phyloP scores from a whole-genome alignment of 2,888 invertebrate genomes.

The Melinaea menophilus region DNA sequence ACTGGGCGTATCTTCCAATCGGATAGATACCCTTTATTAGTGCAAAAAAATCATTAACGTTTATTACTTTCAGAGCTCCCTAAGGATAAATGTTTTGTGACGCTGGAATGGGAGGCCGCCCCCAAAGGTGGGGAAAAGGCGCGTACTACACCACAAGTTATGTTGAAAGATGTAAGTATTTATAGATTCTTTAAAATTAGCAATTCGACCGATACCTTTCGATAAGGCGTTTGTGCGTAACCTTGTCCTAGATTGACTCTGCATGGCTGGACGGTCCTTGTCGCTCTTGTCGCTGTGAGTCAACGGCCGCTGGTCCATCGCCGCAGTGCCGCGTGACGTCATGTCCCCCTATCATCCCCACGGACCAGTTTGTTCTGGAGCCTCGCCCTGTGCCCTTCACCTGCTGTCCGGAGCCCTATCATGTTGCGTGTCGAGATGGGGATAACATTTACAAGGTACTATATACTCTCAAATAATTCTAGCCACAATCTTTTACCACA shows the following conservation, averaged over 20 bases:
- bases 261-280: constrained; percentile 86
- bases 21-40: too few relatives aligned
- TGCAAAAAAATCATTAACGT: not conserved
- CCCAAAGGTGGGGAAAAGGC: constrained; percentile 75
- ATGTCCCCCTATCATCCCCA: constrained; percentile 70
- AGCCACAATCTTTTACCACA: constrained; percentile 11
- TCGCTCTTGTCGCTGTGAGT: constrained; percentile 79
- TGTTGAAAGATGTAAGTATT: constrained; percentile 73
- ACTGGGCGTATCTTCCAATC: not conserved
- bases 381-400: constrained; percentile 72
- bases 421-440: constrained; percentile 78
- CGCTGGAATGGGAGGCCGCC: constrained; percentile 73
- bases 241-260: constrained; percentile 68
- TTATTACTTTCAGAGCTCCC: constrained; percentile 72
- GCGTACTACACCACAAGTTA: constrained; percentile 62
- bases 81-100: constrained; percentile 81
- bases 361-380: constrained; percentile 76
- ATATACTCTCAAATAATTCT: not conserved
- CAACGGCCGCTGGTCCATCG: constrained; percentile 33
- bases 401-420: constrained; percentile 80
- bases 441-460: constrained; percentile 67
- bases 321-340: constrained; percentile 70
- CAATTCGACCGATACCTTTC: not conserved
- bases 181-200: not conserved
- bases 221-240: not conserved